These are phyloP conservation scores for Chloropsis cyanopogon DNA, from an alignment of 2,113 vertebrate genomes.

Conservation along the genomic window DNA sequence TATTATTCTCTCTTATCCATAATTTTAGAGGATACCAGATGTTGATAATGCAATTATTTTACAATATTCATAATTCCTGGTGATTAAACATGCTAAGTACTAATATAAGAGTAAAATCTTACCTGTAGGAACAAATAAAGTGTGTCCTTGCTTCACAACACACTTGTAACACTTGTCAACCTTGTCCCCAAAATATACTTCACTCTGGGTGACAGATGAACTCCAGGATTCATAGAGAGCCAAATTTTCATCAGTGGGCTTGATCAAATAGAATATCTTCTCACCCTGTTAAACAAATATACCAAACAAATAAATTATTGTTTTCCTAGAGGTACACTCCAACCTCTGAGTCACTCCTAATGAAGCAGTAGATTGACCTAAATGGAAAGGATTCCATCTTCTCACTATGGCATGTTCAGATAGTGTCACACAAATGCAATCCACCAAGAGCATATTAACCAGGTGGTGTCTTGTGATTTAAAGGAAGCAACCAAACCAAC, in stretches of 20 bases:
- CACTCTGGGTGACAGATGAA: slow-evolving; percentile 96
- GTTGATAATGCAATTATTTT: background rate
- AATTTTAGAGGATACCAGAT: background rate
- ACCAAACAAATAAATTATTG: background rate
- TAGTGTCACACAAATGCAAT: background rate
- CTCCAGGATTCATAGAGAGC: slow-evolving; percentile 98
- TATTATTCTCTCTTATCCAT: background rate
- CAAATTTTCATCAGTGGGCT: slow-evolving; percentile 92
- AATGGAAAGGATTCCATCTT: background rate
- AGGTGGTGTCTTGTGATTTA: background rate
- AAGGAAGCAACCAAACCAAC: background rate
- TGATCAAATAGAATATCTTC: slow-evolving; percentile 98
- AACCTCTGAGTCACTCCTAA: background rate
- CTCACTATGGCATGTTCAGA: background rate
- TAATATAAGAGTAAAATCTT: slow-evolving; percentile 11
- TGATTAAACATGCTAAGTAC: background rate
- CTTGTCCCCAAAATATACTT: slow-evolving; percentile 96
- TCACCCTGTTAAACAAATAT: slow-evolving; percentile 81
- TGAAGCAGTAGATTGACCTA: background rate
- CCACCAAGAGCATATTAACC: background rate
- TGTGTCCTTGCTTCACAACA: slow-evolving; percentile 91
- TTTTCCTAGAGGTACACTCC: background rate
- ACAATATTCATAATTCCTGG: background rate
- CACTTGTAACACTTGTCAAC: slow-evolving; percentile 90
- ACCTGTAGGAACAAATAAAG: slow-evolving; percentile 96